Evolutionary conservation across 2,113 vertebrate species (phyloP).

Genomic region (Rhabdornis inornatus): DNA sequence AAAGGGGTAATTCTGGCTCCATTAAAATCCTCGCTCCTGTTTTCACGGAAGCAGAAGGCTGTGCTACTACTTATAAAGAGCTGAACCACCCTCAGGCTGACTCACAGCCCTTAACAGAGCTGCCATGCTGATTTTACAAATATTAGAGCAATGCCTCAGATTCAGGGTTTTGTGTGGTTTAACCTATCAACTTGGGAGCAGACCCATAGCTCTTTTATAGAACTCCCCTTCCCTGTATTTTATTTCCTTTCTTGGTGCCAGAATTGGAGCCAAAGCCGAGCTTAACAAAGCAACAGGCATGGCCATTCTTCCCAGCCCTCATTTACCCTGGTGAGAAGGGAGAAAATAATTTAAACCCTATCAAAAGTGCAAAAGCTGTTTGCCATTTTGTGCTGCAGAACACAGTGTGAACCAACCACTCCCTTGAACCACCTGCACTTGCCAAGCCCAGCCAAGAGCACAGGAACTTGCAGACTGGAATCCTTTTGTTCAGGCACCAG

Average conservation of each 20-base stretch:
- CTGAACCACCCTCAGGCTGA: slow-evolving; percentile 50
- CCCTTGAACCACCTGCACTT: not conserved
- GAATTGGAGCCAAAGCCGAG: not conserved
- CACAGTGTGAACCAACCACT: not conserved
- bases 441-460: slow-evolving; percentile 6
- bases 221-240: slow-evolving; percentile 43
- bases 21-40: not conserved
- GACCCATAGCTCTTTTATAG: not conserved
- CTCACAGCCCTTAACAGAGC: slow-evolving; percentile 30
- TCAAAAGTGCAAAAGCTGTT: not conserved
- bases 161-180: not conserved
- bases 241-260: slow-evolving; percentile 22
- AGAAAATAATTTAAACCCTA: slow-evolving; percentile 17
- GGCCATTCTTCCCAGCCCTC: slow-evolving; percentile 9
- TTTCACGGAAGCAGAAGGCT: not conserved
- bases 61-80: not conserved
- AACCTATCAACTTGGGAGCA: slow-evolving; percentile 27
- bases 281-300: slow-evolving; percentile 50
- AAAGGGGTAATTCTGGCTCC: slow-evolving; percentile 12
- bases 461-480: not conserved
- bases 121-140: slow-evolving; percentile 54
- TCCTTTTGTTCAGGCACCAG: slow-evolving; percentile 22
- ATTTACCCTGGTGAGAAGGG: slow-evolving; percentile 2
- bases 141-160: slow-evolving; percentile 4
- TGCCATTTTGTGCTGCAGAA: not conserved